Base-by-base conservation (phyloP, 1,140 invertebrate genomes). In the Thaumatotibia leucotreta region DNA sequence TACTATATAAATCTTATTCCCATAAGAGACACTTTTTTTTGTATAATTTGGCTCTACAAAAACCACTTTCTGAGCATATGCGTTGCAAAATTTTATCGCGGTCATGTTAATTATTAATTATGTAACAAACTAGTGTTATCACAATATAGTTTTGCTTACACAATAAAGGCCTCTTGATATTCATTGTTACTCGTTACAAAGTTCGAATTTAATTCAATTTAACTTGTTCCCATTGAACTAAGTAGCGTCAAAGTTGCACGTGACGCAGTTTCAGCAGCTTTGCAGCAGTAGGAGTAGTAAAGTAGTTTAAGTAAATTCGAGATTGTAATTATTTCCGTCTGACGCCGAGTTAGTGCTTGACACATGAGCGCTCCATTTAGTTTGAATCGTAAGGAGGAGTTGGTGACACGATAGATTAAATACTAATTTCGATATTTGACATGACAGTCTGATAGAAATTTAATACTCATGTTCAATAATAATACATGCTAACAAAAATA, bases 321-420 rank as follows among this genome's bases (percentile, higher is more conserved):
- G 63, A 67, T 66, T 62, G 67, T 61, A 67, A 72, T 74, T 72
- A 69, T 74, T 74, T 69, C 63, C 64, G 35, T 50, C 35, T 50
- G 50, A 68, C 67, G 64, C 67, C 64, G 72, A 73, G 63, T 73
- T 73, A 71, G 67, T 66, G 64, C 64, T 70, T 70, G 67, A 70
- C 68, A 73, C 62, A 75, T 61, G 68, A 72, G 62, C 65, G 65
- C 65, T 61, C 66, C 61, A 70, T 64, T 70, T 76, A 65, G 69
- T 35, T 61, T 39, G 66, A 68, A 63, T 74, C 67, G 63, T 66
- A 61, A n/a, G 29, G 63, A 64, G 49, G 29, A 45, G 68, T 23
- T 33, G 68, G 49, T 68, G 73, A 73, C 76, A 77, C 69, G 72
- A 73, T 58, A 70, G 69, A 69, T 77, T 75, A 76, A 75, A 54